phyloP scores from a whole-genome alignment of 1,140 invertebrate species.

The Zelostemma sp. region DNA sequence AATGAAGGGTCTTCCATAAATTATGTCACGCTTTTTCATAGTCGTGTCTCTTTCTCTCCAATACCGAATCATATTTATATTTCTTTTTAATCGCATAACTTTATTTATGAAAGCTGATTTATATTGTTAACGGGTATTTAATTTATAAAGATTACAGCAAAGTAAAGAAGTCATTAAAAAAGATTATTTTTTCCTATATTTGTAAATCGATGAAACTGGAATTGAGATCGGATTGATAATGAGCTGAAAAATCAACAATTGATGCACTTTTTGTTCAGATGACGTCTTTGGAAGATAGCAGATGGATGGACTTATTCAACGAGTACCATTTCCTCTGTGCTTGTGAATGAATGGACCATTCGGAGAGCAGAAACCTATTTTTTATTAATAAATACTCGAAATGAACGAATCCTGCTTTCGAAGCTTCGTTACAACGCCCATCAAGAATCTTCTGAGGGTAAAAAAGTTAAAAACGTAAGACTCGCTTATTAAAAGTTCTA shows the following conservation, averaged over 20 bases:
- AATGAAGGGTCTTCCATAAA: no score
- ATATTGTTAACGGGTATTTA: background rate
- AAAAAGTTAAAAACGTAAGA: slow-evolving; percentile 66
- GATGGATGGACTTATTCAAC: slow-evolving; percentile 37
- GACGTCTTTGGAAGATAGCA: slow-evolving; percentile 22
- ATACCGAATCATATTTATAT: no score
- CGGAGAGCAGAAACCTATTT: slow-evolving; percentile 20
- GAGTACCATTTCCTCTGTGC: slow-evolving; percentile 19
- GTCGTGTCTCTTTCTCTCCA: no score
- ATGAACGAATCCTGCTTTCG: slow-evolving; percentile 62
- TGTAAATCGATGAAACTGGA: no score
- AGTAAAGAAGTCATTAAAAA: no score
- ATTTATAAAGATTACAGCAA: background rate
- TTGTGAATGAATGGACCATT: slow-evolving; percentile 17
- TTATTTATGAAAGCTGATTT: background rate
- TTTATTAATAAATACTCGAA: slow-evolving; percentile 15
- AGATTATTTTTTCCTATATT: no score
- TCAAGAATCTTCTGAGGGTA: slow-evolving; percentile 62
- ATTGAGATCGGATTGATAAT: background rate
- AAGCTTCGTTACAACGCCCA: slow-evolving; percentile 56
- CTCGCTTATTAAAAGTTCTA: slow-evolving; percentile 9
- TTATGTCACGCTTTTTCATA: no score
- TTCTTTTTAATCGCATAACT: no score
- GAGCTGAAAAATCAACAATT: background rate
- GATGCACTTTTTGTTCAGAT: slow-evolving; percentile 9